Percentiles rank a stretch among this genome's conserved stretches.
phyloP scores from a whole-genome alignment of 2,113 vertebrate genomes.

The Coracopsis vasa region DNA sequence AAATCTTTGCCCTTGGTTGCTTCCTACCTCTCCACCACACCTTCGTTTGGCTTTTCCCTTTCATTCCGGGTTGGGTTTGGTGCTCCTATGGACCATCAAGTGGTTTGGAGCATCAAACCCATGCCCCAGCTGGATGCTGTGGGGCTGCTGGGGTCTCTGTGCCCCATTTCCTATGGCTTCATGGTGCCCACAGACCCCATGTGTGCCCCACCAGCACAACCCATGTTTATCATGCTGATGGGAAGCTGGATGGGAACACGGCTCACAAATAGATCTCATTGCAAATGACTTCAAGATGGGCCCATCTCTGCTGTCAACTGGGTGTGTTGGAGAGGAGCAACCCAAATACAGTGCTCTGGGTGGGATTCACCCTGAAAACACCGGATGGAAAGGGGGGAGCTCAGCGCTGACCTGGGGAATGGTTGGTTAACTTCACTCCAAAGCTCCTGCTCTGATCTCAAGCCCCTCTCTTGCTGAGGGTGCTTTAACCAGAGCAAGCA shows the following conservation, averaged over 20 bases:
- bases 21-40: background rate
- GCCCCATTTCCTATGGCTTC: rapidly evolving
- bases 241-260: background rate
- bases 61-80: background rate
- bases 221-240: background rate
- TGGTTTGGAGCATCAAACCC: background rate
- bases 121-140: rapidly evolving
- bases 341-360: rapidly evolving
- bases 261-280: background rate
- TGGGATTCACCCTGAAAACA: background rate
- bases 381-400: rapidly evolving
- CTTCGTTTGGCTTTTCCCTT: rapidly evolving
- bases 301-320: background rate
- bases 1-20: background rate
- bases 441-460: background rate
- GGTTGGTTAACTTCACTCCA: background rate
- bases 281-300: background rate
- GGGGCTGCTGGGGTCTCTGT: background rate
- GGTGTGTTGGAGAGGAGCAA: rapidly evolving
- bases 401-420: background rate
- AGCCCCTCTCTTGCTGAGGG: background rate
- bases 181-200: rapidly evolving
- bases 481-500: background rate
- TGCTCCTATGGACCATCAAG: background rate
- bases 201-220: rapidly evolving